phyloP scores from a whole-genome alignment of 2,113 vertebrate species.

The Lagopus muta region DNA sequence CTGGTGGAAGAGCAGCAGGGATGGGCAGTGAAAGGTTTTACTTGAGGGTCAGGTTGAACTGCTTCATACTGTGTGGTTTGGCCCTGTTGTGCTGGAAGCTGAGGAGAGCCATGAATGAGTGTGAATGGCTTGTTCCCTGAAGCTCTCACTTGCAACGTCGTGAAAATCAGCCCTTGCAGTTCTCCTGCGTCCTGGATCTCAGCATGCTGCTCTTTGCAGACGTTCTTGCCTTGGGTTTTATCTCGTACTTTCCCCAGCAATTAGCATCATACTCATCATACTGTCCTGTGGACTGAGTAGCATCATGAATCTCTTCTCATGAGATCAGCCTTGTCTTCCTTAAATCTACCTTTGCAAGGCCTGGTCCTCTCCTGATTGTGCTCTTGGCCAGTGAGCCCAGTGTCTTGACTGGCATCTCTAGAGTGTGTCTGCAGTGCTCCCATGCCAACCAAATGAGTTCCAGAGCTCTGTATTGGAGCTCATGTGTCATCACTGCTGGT shows the following conservation, averaged over 20 bases:
- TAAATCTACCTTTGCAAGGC: background rate
- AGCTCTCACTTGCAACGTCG: background rate
- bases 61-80: rapidly evolving
- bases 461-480: background rate
- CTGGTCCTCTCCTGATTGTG: background rate
- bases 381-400: background rate
- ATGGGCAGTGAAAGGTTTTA: rapidly evolving
- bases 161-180: background rate
- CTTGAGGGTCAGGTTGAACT: too few relatives aligned
- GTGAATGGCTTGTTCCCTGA: background rate
- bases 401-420: background rate
- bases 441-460: background rate
- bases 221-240: rapidly evolving
- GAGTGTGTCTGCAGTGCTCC: background rate
- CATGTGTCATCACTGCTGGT: rapidly evolving
- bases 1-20: rapidly evolving
- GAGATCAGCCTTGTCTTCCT: background rate
- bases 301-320: background rate
- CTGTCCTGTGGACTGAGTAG: background rate
- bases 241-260: background rate
- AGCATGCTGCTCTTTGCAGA: background rate
- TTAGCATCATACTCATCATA: rapidly evolving
- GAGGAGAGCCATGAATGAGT: background rate
- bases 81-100: background rate
- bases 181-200: background rate